Conservation (phyloP, 2,888 invertebrate genomes). For the Bellardia pandia region DNA sequence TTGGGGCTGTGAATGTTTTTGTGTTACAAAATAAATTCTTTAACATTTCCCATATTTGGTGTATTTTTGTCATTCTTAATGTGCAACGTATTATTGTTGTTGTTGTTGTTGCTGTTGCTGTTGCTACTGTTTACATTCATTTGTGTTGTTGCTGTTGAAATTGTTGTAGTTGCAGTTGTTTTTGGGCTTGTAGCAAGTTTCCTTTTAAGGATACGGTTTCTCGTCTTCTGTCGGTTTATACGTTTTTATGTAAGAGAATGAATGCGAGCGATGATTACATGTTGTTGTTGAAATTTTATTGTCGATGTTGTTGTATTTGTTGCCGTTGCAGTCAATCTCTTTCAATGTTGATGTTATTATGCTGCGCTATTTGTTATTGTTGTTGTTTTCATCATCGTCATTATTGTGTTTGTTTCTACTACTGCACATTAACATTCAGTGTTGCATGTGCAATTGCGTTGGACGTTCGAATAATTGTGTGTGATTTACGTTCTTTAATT, state of each 20-base stretch:
- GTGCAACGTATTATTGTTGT: conserved; percentile 46
- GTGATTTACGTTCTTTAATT: conserved; percentile 65
- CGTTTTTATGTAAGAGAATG: conserved; percentile 62
- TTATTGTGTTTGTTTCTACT: conserved; percentile 25
- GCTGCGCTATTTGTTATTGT: background rate
- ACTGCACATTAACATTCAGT: conserved; percentile 63
- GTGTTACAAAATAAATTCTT: conserved; percentile 58
- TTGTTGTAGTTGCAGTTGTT: conserved; percentile 38
- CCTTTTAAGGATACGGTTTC: conserved; percentile 70
- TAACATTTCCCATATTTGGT: conserved; percentile 70
- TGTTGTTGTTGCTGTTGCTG: conserved; percentile 8
- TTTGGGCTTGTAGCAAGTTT: conserved; percentile 67
- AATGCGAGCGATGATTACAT: conserved; percentile 66
- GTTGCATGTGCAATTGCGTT: conserved; percentile 63
- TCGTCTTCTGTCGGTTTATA: conserved; percentile 49
- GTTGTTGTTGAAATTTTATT: conserved; percentile 35
- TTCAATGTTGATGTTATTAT: conserved; percentile 46
- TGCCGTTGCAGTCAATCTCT: conserved; percentile 42
- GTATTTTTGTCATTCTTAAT: conserved; percentile 66
- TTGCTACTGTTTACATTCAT: conserved; percentile 32
- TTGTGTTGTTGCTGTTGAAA: conserved; percentile 39
- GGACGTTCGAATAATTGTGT: conserved; percentile 54
- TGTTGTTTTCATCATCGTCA: conserved; percentile 24
- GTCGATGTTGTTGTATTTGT: conserved; percentile 19
- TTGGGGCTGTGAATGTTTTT: conserved; percentile 10